These are phyloP conservation scores for Andrena trimmerana DNA, from an alignment of 2,888 invertebrate genomes.

Conservation along the genomic window DNA sequence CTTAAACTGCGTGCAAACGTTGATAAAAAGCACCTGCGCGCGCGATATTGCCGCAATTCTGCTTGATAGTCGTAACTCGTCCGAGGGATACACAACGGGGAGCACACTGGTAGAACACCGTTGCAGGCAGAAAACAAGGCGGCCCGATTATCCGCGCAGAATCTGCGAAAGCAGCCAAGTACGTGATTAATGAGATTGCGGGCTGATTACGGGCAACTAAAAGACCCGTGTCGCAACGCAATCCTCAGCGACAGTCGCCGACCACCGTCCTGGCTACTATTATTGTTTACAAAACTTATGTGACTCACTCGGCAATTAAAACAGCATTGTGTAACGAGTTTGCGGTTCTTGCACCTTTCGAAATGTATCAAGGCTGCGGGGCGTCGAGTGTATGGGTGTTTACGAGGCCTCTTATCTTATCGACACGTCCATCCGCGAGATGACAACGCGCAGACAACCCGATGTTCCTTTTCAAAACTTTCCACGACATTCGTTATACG, in stretches of 20 bases:
- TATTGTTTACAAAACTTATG: conserved; percentile 65
- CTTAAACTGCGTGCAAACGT: background rate
- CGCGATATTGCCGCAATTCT: background rate
- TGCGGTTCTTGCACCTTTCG: conserved; percentile 58
- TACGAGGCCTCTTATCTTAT: conserved; percentile 61
- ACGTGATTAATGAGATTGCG: conserved; percentile 52
- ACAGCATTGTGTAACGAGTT: conserved; percentile 55
- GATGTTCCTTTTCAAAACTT: background rate
- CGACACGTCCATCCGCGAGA: conserved; percentile 12
- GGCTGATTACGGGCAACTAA: conserved; percentile 30
- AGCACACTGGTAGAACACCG: conserved; percentile 12
- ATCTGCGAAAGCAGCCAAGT: conserved; percentile 50
- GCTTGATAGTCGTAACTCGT: conserved; percentile 21
- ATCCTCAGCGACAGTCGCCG: conserved; percentile 39
- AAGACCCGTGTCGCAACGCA: conserved; percentile 46
- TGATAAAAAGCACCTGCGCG: conserved; percentile 6
- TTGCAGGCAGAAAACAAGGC: conserved; percentile 27
- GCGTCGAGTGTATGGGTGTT: background rate
- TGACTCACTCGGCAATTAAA: conserved; percentile 66
- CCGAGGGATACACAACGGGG: background rate
- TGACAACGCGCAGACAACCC: background rate
- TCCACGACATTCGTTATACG: background rate
- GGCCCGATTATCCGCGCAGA: conserved; percentile 29
- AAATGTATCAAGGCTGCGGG: conserved; percentile 62
- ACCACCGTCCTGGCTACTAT: conserved; percentile 33